Evolutionary conservation across 1,140 invertebrate species (phyloP).

Genomic region (Onthophagus taurus): DNA sequence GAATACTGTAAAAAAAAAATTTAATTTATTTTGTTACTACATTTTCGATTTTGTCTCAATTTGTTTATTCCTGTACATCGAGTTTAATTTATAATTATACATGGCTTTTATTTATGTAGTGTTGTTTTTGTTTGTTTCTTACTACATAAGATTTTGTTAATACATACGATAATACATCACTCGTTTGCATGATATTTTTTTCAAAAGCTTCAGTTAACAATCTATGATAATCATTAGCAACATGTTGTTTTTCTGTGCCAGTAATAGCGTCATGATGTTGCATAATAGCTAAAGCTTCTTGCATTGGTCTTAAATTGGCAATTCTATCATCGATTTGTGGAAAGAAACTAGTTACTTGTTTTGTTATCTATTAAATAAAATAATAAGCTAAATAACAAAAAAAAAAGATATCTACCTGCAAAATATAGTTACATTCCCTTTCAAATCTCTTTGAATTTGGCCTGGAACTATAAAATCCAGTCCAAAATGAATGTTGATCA

Average conservation of each 20-base stretch:
- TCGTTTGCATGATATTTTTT: constrained; percentile 10
- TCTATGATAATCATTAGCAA: constrained; percentile 61
- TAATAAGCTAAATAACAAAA: not conserved
- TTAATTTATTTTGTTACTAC: not conserved
- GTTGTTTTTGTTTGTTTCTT: no score
- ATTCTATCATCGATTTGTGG: not conserved
- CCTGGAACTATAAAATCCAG: constrained; percentile 85
- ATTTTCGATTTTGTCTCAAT: no score
- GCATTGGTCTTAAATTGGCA: constrained; percentile 13
- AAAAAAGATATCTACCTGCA: constrained; percentile 43
- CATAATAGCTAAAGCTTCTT: constrained; percentile 50
- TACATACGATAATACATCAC: constrained; percentile 2
- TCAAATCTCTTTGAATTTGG: constrained; percentile 56
- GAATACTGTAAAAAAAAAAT: not conserved
- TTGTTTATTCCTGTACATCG: no score
- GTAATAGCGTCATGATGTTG: constrained; percentile 61
- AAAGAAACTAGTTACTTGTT: constrained; percentile 1
- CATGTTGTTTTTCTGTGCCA: constrained; percentile 67
- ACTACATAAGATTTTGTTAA: no score
- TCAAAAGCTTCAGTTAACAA: constrained; percentile 51
- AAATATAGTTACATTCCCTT: constrained; percentile 53
- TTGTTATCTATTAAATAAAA: constrained; percentile 24
- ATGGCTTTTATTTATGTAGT: no score
- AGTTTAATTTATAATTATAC: no score
- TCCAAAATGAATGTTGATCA: constrained; percentile 82